Evolutionary conservation across 2,113 vertebrate genomes (phyloP).

Genomic region (Ochotona princeps): DNA sequence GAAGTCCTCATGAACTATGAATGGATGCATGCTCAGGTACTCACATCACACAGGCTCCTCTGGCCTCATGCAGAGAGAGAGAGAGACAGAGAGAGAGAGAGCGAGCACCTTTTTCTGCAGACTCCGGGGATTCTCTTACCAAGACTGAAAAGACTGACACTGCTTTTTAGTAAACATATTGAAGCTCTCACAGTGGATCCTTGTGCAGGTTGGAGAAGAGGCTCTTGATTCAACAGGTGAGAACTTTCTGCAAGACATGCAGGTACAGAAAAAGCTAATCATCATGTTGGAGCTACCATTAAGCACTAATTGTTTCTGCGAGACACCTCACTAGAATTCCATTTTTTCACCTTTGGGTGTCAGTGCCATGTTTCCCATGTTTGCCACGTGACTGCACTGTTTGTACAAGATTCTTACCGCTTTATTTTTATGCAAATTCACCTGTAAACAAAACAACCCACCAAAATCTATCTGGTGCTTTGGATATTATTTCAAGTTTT

Average conservation of each 20-base stretch:
- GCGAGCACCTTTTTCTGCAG: neutral
- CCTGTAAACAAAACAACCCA: neutral
- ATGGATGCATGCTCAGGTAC: neutral
- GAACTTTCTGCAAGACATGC: neutral
- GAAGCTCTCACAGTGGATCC: neutral
- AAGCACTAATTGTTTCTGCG: neutral
- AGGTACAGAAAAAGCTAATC: neutral
- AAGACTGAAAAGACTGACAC: neutral
- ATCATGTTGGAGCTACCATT: neutral
- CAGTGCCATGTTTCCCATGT: neutral
- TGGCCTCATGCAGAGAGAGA: neutral
- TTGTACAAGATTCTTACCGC: neutral
- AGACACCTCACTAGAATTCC: neutral
- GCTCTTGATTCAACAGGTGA: neutral
- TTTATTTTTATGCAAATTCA: slow-evolving; percentile 13
- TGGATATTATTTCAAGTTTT: neutral
- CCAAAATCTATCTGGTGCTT: neutral
- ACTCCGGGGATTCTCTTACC: neutral
- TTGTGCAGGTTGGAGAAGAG: neutral
- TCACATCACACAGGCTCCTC: neutral
- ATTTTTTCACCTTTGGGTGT: neutral
- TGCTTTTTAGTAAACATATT: neutral
- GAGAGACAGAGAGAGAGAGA: too few relatives aligned
- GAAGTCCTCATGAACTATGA: slow-evolving; percentile 12
- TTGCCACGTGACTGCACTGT: neutral